Percentiles rank a stretch among this genome's conserved stretches.
phyloP scores from a whole-genome alignment of 1,140 invertebrate genomes.

The Ooceraea biroi region DNA sequence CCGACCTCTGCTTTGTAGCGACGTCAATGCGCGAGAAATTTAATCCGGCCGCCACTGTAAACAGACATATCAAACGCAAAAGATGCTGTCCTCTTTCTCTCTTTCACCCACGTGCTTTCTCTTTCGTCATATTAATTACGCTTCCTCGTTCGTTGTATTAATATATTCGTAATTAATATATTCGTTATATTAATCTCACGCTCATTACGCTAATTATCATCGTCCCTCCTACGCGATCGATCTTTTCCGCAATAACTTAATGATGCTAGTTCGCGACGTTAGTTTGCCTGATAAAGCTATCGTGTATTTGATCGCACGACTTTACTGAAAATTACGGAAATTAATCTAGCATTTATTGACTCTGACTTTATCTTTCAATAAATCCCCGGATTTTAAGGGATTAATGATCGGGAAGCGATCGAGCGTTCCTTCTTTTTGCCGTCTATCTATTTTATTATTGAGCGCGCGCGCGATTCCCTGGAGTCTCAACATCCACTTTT shows the following conservation, averaged over 20 bases:
- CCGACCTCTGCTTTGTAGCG: slow-evolving; percentile 27
- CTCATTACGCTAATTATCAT: slow-evolving; percentile 50
- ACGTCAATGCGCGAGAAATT: slow-evolving; percentile 59
- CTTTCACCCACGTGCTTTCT: not conserved
- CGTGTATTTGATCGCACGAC: slow-evolving; percentile 21
- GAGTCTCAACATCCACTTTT: slow-evolving; percentile 39
- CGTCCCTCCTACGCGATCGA: not conserved
- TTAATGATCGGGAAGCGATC: not conserved
- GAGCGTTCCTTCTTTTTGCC: not conserved
- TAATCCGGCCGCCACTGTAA: slow-evolving; percentile 32
- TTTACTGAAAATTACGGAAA: not conserved
- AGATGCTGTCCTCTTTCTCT: slow-evolving; percentile 16
- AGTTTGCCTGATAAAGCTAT: not conserved
- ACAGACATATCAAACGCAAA: slow-evolving; percentile 49
- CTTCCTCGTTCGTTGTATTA: slow-evolving; percentile 37
- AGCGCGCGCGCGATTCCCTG: not conserved
- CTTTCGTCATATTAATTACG: not conserved
- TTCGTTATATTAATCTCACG: no score
- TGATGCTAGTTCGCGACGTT: not conserved
- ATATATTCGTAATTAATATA: no score
- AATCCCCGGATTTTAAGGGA: not conserved
- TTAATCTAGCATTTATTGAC: no score
- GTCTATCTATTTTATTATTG: slow-evolving; percentile 18
- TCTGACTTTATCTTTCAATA: not conserved
- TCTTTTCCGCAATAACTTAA: slow-evolving; percentile 5